These are phyloP conservation scores for Urophycis tenuis DNA, from an alignment of 2,797 vertebrate species.

Conservation along the genomic window DNA sequence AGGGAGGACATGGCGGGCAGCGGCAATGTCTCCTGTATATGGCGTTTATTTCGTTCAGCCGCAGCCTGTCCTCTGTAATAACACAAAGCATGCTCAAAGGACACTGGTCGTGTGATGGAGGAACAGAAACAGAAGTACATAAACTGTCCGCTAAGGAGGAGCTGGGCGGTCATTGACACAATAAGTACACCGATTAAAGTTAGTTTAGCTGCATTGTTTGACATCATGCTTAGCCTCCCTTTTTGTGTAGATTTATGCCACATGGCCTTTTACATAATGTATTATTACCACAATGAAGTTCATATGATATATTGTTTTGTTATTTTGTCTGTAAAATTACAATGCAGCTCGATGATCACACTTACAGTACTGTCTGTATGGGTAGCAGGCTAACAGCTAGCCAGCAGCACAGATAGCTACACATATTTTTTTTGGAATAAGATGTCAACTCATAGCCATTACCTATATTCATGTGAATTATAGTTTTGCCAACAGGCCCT, in stretches of 20 bases:
- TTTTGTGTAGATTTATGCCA: background rate
- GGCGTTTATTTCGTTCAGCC: conserved; percentile 18
- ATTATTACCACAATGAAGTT: background rate
- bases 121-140: background rate
- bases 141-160: background rate
- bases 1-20: conserved; percentile 49
- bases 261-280: background rate
- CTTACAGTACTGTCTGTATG: conserved; percentile 27
- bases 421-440: background rate
- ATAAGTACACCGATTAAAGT: background rate
- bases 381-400: conserved; percentile 38
- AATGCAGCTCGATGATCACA: background rate
- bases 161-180: background rate
- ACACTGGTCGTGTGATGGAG: conserved; percentile 8
- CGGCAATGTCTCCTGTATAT: conserved; percentile 38
- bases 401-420: background rate
- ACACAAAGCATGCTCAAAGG: conserved; percentile 27
- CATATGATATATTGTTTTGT: background rate
- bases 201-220: background rate
- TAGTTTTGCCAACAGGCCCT: fast-evolving
- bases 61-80: conserved; percentile 14
- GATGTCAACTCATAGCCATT: background rate
- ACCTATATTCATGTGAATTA: background rate
- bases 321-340: background rate
- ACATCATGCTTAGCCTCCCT: background rate